Conservation (phyloP, 2,888 invertebrate species). For the Deilephila porcellus region DNA sequence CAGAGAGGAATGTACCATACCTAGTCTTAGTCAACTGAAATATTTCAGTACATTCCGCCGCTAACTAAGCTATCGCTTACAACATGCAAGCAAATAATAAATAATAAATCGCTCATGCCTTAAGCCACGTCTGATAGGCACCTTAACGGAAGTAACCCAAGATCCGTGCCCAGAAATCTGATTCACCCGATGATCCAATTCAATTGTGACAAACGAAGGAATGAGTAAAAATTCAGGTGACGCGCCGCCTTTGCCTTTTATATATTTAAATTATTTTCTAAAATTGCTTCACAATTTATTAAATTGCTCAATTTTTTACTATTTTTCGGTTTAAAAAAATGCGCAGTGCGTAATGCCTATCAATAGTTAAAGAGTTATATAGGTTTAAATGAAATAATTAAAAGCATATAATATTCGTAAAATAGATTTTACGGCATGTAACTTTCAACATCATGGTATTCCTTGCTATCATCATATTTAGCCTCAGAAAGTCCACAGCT, state of each 20-base stretch:
- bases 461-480: too few species aligned
- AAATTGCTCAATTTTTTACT: constrained; percentile 40
- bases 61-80: too few species aligned
- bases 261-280: constrained; percentile 39
- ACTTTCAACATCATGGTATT: too few species aligned
- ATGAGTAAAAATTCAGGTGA: constrained; percentile 77
- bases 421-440: too few species aligned
- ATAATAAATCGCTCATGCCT: background rate
- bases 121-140: constrained; percentile 5
- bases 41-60: too few species aligned
- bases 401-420: too few species aligned
- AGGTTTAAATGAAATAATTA: too few species aligned
- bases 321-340: background rate
- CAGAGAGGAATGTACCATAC: too few species aligned
- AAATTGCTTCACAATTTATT: constrained; percentile 35
- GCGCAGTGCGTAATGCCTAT: too few species aligned
- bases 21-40: too few species aligned
- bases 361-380: too few species aligned
- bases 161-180: constrained; percentile 75
- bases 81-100: background rate
- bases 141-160: constrained; percentile 58
- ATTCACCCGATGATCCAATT: constrained; percentile 78
- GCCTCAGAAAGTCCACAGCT: too few species aligned
- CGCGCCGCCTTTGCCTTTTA: constrained; percentile 53
- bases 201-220: constrained; percentile 79